Evolutionary conservation across 2,113 vertebrate species (phyloP), one percentile per base, ranked within the genome.

Genomic region (Phrynocephalus versicolor): DNA sequence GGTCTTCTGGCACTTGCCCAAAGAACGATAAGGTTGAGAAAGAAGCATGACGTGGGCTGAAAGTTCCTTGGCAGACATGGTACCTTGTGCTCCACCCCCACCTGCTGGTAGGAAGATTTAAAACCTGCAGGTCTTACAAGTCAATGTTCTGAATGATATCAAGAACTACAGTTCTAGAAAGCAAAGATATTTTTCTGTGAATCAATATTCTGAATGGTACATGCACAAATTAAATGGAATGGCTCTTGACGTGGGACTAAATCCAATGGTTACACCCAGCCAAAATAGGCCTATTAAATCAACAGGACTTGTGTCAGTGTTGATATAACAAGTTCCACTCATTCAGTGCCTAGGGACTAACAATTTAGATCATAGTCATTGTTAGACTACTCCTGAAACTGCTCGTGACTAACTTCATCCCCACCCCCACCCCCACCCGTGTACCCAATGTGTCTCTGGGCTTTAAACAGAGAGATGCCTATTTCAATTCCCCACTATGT

Each of bases 31-130:
- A n/a, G 25, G 21, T 2, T n/a, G n/a, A n/a, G n/a, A n/a, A n/a
- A n/a, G n/a, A n/a, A n/a, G n/a, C n/a, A n/a, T n/a, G n/a, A 15
- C 37, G 60, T 37, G 37, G 23, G 2, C 21, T 78, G 76, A 60
- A 13, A 60, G 60, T 78, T 60, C 55, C 76, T n/a, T 30, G 41
- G 3, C 57, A 45, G 74, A n/a, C 39, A 2, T 62, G n/a, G 25
- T 86, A 37, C 21, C 62, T 81, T 55, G 30, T 86, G 30, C 60
- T 81, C 57, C 81, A 67, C 65, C 76, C 12, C 86, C 82, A 84
- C 70, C 86, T 88, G 27, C 82, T 75, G 86, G 76, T 25, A 77
- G 33, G 35, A 74, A 74, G 21, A 25, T 67, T 67, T 67, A 71
- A 58, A n/a, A 27, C 45, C 78, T 73, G 65, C 62, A 33, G 18